These are phyloP conservation scores for Heliconius erato DNA, from an alignment of 2,888 invertebrate species.

Conservation along the genomic window DNA sequence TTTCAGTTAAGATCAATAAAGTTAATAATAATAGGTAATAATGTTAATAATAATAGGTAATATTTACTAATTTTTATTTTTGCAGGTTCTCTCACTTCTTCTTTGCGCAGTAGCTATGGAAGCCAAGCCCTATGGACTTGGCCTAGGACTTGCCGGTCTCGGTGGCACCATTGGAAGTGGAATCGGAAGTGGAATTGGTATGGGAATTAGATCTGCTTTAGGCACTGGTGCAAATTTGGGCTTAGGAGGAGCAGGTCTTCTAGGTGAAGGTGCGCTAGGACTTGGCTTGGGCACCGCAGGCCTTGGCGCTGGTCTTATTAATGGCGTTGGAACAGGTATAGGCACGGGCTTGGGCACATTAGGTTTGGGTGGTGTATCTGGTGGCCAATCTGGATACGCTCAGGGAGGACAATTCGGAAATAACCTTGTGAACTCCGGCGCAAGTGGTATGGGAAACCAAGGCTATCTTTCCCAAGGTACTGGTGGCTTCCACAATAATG, in stretches of 20 bases:
- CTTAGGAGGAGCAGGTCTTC: background rate
- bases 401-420: slow-evolving; percentile 39
- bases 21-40: no score
- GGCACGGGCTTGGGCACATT: slow-evolving; percentile 33
- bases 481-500: slow-evolving; percentile 45
- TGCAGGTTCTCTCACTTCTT: slow-evolving; percentile 28
- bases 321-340: slow-evolving; percentile 4
- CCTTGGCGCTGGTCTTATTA: background rate
- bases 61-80: background rate
- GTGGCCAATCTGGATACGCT: slow-evolving; percentile 31
- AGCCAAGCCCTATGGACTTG: slow-evolving; percentile 17
- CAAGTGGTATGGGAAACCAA: slow-evolving; percentile 45
- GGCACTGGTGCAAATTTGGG: slow-evolving; percentile 3
- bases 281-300: slow-evolving; percentile 16
- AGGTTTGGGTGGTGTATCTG: slow-evolving; percentile 32
- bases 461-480: slow-evolving; percentile 44
- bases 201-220: background rate
- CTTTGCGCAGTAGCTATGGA: slow-evolving; percentile 23
- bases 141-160: slow-evolving; percentile 1
- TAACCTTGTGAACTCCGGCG: slow-evolving; percentile 39
- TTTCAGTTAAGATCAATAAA: no score
- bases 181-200: background rate
- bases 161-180: slow-evolving; percentile 9
- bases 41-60: no score
- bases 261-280: background rate